Evolutionary conservation across 2,113 vertebrate species (phyloP), one percentile per base, ranked within the genome.

Genomic region (Grammomys dolichurus): DNA sequence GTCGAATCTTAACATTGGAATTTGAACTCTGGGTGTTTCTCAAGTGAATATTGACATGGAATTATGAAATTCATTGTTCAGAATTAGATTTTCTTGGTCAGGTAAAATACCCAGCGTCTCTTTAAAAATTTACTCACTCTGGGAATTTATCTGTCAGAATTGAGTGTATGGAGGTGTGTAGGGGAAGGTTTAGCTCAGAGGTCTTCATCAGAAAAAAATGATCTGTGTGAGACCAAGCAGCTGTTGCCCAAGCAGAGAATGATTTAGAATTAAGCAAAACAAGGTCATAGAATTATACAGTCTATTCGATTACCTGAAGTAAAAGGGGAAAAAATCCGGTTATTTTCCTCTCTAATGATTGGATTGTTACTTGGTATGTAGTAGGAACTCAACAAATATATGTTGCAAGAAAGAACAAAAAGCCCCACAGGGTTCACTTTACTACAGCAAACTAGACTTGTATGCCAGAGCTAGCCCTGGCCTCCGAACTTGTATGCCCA

Each of bases 11-110:
- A 70, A 84, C 73, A 11, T 24, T 91, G 80, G 40, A 69, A 60
- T 94, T 89, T 93, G 91, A 92, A 76, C 22, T 63, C 28, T 28
- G 46, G 43, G 19, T 2, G 2, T 89, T 91, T 43, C 69, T 92
- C 24, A 91, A 89, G 67, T 82, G 90, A 40, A 60, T 36, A 63
- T 94, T 93, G 91, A 86, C 90, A 85, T 80, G 78, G 13, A 40
- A 78, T 90, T 78, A 51, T 90, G 46, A 89, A 85, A 90, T 67
- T 73, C 26, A 54, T 81, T 73, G 91, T 95, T 77, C 5, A 77
- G 48, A 96, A 95, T 92, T 58, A 87, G 67, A 87, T 95, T 97
- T 95, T 92, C 40, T 88, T 36, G 51, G 73, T 77, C 90, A 93
- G 36, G 58, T 95, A 96, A 95, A 91, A 86, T 95, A 92, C n/a